Evolutionary conservation across 53 echinoderm and acorn worm species (phyloP), one percentile per base, ranked within the genome.

Genomic region (Temnopleurus reevesii): DNA sequence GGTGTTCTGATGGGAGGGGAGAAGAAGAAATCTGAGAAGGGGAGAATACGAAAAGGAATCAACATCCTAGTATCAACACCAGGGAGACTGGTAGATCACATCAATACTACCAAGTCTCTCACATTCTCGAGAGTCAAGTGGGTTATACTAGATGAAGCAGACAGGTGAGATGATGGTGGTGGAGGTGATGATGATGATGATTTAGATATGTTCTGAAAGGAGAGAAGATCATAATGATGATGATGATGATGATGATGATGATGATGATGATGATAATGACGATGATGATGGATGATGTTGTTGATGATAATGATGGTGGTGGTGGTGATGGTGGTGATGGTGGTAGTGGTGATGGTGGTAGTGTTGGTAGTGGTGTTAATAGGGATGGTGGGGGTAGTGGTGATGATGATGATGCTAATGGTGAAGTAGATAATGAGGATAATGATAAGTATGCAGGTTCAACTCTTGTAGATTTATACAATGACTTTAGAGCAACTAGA

Each of bases 31-130:
- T 92, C 98, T 0, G 98, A 97, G 92, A 97, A 97, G 66, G 95
- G 93, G 24, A 91, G 98, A 9, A 53, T 97, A 15, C 88, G 98
- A 55, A 87, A 89, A 76, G 98, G 98, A 29, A 96, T 97, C 81
- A 97, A 97, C 87, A 84, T 97, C 31, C 89, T 97, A 59, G 94
- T 97, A 59, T 95, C 98, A 34, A 97, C 98, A 13, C 98, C 98
- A 13, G 98, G 98, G 27, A 89, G 98, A 54, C 66, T 97, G 46
- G 91, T 95, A 53, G 98, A 97, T 80, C 98, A 97, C 81, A 89
- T 97, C 27, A 86, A 92, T 82, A 91, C 93, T 26, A 95, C 98
- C 0, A 77, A 91, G 34, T 71, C 79, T 17, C 89, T 97, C 51
- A 51, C 76, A 2, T 90, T 95, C 19, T 35, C 81, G 61, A 91